Evolutionary conservation across 37 sponge, comb jelly and placozoan genomes (phyloP), one percentile per base, ranked within the genome.

Genomic region (Spongilla lacustris): DNA sequence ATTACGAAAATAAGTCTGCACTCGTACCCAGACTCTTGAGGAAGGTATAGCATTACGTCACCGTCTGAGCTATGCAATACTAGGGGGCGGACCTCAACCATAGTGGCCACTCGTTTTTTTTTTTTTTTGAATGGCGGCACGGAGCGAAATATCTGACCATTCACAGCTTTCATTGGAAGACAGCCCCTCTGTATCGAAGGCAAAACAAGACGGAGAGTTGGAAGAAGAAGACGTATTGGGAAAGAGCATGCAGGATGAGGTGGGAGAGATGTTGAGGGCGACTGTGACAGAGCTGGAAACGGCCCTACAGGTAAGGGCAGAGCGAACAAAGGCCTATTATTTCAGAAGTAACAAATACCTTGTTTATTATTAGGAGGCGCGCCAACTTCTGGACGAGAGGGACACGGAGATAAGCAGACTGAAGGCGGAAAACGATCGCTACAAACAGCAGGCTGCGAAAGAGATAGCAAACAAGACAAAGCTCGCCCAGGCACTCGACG

Each of bases 391-490:
- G 24, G 67, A 83, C 66, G 67, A 85, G 17, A 29, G 89, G 29
- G 93, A 93, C 69, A 24, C 77, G 58, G 93, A 93, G 50, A 22
- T 93, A 34, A 74, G 27, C 1, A 77, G 36, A 31, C 69, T 93
- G 34, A 69, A 67, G 11, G 28, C 24, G 25, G 93, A 93, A 36
- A 48, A 89, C 27, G 89, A 93, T 0, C 85, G 49, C 27, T 89
- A 89, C 86, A 81, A 58, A 36, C 73, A 81, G 32, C 93, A 90
- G 80, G 86, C 75, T 4, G 85, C 93, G 23, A 86, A 80, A 72
- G 94, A 93, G 80, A 89, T 93, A 28, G 91, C 88, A 26, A 89
- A 75, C 58, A 93, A 93, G 71, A 93, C 94, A 21, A 90, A 86
- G 72, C 77, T 93, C 26, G 91, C 91, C 9, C 87, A 89, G 76